phyloP scores from a whole-genome alignment of 2,797 vertebrate species.

The Anguilla obscura region DNA sequence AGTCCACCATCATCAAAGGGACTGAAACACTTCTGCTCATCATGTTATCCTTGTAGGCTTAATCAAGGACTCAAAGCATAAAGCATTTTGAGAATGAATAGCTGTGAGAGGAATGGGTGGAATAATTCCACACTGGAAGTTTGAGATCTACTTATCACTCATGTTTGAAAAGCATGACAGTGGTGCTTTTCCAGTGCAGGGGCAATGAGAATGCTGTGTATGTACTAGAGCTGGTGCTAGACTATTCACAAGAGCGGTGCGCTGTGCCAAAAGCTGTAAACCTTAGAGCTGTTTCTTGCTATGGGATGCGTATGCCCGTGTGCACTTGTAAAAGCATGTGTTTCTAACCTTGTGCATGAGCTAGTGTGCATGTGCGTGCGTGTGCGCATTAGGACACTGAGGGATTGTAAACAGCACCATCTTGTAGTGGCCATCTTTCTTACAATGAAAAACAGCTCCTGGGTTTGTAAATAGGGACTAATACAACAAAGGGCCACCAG shows the following conservation, averaged over 20 bases:
- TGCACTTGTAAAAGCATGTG: not conserved
- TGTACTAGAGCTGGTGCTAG: not conserved
- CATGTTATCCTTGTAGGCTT: not conserved
- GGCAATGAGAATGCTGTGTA: not conserved
- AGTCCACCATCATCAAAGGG: not conserved
- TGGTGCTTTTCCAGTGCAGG: not conserved
- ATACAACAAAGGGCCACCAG: conserved; percentile 56
- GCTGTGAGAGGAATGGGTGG: not conserved
- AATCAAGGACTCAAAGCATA: not conserved
- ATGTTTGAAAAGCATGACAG: not conserved
- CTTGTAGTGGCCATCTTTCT: conserved; percentile 46
- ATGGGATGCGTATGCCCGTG: not conserved
- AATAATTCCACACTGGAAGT: not conserved
- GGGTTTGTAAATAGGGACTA: conserved; percentile 67
- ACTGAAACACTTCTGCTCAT: not conserved
- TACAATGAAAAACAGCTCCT: conserved; percentile 52
- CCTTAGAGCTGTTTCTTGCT: not conserved
- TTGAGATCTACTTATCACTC: not conserved
- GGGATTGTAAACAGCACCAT: conserved; percentile 41
- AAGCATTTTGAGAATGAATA: not conserved
- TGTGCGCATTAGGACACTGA: conserved; percentile 42
- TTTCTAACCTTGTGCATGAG: not conserved
- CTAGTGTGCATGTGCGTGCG: not conserved
- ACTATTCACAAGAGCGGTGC: not conserved
- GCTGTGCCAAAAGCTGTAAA: not conserved